Percentiles rank a stretch among this genome's conserved stretches.
Evolutionary conservation across 2,888 invertebrate species (phyloP).

Genomic region (Drosophila bunnanda): DNA sequence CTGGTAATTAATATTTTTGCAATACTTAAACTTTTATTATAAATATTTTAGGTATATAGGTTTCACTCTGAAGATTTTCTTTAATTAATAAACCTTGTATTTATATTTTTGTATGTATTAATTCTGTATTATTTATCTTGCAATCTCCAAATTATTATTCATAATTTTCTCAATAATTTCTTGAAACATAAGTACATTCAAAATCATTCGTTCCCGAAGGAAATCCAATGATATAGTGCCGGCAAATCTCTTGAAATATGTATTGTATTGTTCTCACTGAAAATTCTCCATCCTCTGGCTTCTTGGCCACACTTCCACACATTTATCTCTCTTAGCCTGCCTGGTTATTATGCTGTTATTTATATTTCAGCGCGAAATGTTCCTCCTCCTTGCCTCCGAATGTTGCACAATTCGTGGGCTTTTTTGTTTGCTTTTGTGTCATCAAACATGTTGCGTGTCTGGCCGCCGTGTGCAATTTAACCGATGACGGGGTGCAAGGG

Average conservation of each 20-base stretch:
- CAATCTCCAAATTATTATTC: neutral
- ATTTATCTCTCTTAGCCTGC: slow-evolving; percentile 33
- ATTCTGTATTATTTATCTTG: neutral
- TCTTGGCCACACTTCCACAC: slow-evolving; percentile 10
- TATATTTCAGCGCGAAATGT: slow-evolving; percentile 51
- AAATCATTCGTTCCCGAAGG: neutral
- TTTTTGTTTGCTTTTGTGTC: slow-evolving; percentile 57
- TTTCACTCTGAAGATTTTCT: neutral
- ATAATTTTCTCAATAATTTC: neutral
- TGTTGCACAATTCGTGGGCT: slow-evolving; percentile 33
- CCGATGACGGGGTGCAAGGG: slow-evolving; percentile 33
- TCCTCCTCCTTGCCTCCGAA: slow-evolving; percentile 35
- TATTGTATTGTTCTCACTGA: slow-evolving; percentile 14
- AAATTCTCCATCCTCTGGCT: slow-evolving; percentile 5
- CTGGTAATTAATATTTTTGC: neutral
- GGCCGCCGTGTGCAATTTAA: slow-evolving; percentile 69
- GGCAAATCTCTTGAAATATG: neutral
- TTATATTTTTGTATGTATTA: neutral
- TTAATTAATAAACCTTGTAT: neutral
- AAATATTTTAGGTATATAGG: neutral
- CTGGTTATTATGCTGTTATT: slow-evolving; percentile 66
- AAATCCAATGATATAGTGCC: neutral
- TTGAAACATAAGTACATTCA: neutral
- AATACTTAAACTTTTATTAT: neutral
- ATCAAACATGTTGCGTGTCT: slow-evolving; percentile 75